phyloP scores from a whole-genome alignment of 2,797 vertebrate species.

The Aselliscus stoliczkanus region DNA sequence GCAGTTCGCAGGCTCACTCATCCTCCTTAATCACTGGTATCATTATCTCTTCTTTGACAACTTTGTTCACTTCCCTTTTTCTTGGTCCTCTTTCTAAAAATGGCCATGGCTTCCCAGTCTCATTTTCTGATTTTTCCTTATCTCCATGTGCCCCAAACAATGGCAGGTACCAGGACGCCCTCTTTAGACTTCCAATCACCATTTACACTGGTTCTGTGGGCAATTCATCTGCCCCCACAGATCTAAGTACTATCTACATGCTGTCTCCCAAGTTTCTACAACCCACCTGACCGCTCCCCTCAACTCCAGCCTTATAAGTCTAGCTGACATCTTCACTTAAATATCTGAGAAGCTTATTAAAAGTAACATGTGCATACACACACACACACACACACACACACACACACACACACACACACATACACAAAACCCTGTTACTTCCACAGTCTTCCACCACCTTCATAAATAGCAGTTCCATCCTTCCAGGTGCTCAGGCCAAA shows the following conservation, averaged over 20 bases:
- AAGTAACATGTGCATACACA: neutral
- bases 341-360: neutral
- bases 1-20: accelerated
- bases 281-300: neutral
- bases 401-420: neutral
- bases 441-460: neutral
- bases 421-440: neutral
- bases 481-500: neutral
- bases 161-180: neutral
- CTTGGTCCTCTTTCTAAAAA: neutral
- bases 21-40: accelerated
- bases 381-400: neutral
- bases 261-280: neutral
- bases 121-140: neutral
- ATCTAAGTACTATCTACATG: accelerated
- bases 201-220: neutral
- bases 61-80: neutral
- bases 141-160: neutral
- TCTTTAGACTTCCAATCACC: neutral
- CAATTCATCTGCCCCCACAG: neutral
- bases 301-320: neutral
- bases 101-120: neutral
- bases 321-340: neutral
- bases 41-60: neutral
- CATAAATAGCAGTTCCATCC: neutral